Conservation (phyloP, 2,113 vertebrate species). For the Nansenia antarctica region DNA sequence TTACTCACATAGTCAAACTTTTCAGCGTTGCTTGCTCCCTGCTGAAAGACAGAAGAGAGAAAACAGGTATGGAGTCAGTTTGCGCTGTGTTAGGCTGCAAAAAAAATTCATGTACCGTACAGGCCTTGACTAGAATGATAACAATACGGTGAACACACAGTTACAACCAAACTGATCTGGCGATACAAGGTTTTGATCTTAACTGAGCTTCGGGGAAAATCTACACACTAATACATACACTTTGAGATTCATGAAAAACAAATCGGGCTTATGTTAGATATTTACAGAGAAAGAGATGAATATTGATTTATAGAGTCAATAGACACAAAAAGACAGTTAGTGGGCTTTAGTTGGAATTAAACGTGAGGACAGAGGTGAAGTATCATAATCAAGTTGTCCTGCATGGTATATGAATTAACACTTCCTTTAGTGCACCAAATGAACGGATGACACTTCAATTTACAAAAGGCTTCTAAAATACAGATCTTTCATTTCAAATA, state of each 20-base stretch:
- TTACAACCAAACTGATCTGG: background rate
- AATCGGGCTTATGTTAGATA: background rate
- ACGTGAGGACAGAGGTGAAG: background rate
- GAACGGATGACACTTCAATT: too few species aligned
- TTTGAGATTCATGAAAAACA: background rate
- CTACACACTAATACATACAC: background rate
- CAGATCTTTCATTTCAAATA: too few species aligned
- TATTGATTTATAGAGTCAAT: background rate
- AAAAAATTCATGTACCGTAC: background rate
- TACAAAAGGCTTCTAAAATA: too few species aligned
- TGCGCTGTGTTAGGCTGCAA: background rate
- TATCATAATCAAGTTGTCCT: slow-evolving; percentile 37
- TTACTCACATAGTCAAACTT: slow-evolving; percentile 98
- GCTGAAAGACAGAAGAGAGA: slow-evolving; percentile 79
- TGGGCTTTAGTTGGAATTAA: slow-evolving; percentile 35
- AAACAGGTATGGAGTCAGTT: slow-evolving; percentile 21
- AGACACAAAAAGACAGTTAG: background rate
- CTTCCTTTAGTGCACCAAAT: background rate
- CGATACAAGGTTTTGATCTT: background rate
- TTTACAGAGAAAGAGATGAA: slow-evolving; percentile 12
- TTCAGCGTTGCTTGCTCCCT: slow-evolving; percentile 93
- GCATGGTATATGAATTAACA: slow-evolving; percentile 29
- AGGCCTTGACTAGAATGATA: background rate
- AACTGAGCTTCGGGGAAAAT: background rate
- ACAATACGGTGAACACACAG: slow-evolving; percentile 1